phyloP scores from a whole-genome alignment of 2,888 invertebrate genomes.

The Galerucella pusilla region DNA sequence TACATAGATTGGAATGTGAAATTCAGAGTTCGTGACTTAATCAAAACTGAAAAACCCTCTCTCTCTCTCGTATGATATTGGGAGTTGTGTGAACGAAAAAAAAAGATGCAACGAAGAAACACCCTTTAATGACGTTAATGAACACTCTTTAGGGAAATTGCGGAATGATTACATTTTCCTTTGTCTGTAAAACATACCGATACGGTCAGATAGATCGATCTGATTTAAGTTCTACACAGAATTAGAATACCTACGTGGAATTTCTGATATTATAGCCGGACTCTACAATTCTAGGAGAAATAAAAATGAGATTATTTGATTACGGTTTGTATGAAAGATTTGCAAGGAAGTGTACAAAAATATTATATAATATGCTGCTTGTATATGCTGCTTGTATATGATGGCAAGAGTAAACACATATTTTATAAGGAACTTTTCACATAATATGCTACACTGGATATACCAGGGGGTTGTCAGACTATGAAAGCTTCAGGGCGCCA shows the following conservation, averaged over 20 bases:
- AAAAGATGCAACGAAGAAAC: not conserved
- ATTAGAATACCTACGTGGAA: not conserved
- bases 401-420: no score
- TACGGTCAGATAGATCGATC: constrained; percentile 2
- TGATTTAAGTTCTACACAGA: not conserved
- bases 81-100: constrained; percentile 13
- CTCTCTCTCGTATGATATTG: not conserved
- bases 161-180: constrained; percentile 5
- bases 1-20: not conserved
- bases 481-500: no score
- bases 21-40: not conserved
- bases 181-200: constrained; percentile 9
- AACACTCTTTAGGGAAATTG: constrained; percentile 12
- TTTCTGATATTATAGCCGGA: not conserved
- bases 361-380: no score
- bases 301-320: constrained; percentile 4
- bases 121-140: constrained; percentile 13
- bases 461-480: no score
- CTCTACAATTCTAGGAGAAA: not conserved
- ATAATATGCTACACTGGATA: no score
- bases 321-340: not conserved
- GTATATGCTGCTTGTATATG: no score
- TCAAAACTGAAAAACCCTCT: not conserved
- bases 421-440: no score
- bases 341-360: not conserved